Conservation (phyloP, 1,140 invertebrate genomes). For the Papilio helenus region DNA sequence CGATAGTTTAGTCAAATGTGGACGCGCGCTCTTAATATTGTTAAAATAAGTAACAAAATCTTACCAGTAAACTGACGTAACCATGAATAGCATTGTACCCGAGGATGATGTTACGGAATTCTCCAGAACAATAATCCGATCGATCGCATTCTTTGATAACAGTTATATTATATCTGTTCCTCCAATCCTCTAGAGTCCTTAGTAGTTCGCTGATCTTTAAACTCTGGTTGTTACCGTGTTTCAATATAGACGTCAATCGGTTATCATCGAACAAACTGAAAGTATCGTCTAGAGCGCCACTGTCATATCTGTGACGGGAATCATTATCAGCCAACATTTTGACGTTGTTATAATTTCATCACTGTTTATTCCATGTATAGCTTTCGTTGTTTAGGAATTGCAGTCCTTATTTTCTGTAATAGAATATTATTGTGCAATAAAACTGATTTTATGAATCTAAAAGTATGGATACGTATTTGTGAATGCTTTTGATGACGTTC, state of each 20-base stretch:
- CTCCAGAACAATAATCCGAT: conserved; percentile 70
- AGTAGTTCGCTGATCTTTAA: conserved; percentile 64
- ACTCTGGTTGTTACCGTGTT: conserved; percentile 62
- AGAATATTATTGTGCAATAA: not conserved
- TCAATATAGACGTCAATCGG: conserved; percentile 62
- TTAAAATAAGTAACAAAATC: conserved; percentile 36
- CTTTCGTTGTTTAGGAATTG: not conserved
- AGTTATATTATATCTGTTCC: conserved; percentile 69
- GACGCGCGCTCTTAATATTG: no score
- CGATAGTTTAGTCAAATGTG: no score
- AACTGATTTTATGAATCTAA: not conserved
- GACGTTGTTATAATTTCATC: conserved; percentile 54
- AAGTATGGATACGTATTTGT: not conserved
- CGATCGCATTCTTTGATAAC: conserved; percentile 67
- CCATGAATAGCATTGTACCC: conserved; percentile 75
- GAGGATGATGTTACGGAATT: conserved; percentile 68
- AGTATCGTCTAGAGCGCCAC: conserved; percentile 48
- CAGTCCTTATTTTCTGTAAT: not conserved
- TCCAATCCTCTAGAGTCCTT: conserved; percentile 61
- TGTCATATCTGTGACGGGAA: conserved; percentile 46
- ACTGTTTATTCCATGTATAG: conserved; percentile 46
- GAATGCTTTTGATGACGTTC: no score
- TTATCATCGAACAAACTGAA: conserved; percentile 63
- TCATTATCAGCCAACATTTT: conserved; percentile 67
- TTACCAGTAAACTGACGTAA: conserved; percentile 76